Conservation (phyloP, 2,888 invertebrate genomes). For the Eilema griseolum region DNA sequence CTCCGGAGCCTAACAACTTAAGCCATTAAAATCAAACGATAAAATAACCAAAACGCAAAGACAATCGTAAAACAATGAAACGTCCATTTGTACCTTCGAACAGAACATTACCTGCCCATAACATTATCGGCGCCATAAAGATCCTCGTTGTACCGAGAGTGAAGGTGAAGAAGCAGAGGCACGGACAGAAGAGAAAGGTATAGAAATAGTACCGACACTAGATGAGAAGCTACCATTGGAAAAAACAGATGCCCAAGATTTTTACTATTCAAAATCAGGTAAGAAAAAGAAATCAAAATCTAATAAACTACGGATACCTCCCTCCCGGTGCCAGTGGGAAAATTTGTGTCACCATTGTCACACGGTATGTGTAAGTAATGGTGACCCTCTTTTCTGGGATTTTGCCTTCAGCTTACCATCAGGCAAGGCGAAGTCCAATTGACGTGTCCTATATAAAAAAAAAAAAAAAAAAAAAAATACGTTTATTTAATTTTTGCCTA, state of each 20-base stretch:
- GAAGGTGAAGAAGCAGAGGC: conserved; percentile 80
- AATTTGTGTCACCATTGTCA: too few species aligned
- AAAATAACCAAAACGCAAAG: conserved; percentile 47
- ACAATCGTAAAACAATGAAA: conserved; percentile 79
- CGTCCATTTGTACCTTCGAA: conserved; percentile 76
- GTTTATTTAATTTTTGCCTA: too few species aligned
- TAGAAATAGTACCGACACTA: conserved; percentile 53
- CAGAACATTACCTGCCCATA: conserved; percentile 84
- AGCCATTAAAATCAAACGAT: too few species aligned
- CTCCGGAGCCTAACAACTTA: too few species aligned
- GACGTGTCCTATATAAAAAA: too few species aligned
- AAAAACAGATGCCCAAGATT: conserved; percentile 68
- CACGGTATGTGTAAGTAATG: too few species aligned
- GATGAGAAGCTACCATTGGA: conserved; percentile 58
- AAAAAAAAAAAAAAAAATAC: too few species aligned
- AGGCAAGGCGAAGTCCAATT: too few species aligned
- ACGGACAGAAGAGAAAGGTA: conserved; percentile 59
- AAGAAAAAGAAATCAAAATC: conserved; percentile 84
- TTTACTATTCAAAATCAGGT: conserved; percentile 79
- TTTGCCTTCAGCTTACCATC: too few species aligned
- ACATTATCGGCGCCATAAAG: conserved; percentile 84
- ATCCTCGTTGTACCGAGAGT: conserved; percentile 85
- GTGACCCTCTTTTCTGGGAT: too few species aligned
- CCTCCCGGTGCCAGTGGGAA: too few species aligned
- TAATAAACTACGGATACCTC: too few species aligned